phyloP scores from a whole-genome alignment of 2,888 invertebrate genomes.

The Aelia acuminata region DNA sequence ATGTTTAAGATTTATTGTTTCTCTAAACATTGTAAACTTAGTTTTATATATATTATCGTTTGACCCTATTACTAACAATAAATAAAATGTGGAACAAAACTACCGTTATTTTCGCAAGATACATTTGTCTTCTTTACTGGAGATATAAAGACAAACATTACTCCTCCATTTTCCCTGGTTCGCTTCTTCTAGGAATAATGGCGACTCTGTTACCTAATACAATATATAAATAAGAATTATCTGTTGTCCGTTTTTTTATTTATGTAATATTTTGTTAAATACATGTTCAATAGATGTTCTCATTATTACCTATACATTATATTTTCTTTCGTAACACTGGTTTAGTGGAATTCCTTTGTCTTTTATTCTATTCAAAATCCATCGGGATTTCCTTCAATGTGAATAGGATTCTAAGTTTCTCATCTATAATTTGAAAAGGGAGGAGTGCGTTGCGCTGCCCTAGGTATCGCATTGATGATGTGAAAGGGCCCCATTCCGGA shows the following conservation, averaged over 20 bases:
- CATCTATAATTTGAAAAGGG: neutral
- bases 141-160: slow-evolving; percentile 28
- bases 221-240: too few species aligned
- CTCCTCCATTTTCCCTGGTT: neutral
- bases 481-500: neutral
- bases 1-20: too few species aligned
- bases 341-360: neutral
- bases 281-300: neutral
- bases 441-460: neutral
- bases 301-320: neutral
- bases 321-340: neutral
- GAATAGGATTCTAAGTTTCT: neutral
- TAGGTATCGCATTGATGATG: neutral
- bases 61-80: too few species aligned
- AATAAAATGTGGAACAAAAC: neutral
- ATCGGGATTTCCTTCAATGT: neutral
- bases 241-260: too few species aligned
- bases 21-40: too few species aligned
- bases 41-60: too few species aligned
- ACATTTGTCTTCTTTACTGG: neutral
- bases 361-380: neutral
- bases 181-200: neutral
- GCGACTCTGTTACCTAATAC: neutral
- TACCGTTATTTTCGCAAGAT: neutral
- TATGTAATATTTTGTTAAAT: too few species aligned